Base-by-base conservation (phyloP, 2,888 invertebrate genomes). In the Dicycla oo region DNA sequence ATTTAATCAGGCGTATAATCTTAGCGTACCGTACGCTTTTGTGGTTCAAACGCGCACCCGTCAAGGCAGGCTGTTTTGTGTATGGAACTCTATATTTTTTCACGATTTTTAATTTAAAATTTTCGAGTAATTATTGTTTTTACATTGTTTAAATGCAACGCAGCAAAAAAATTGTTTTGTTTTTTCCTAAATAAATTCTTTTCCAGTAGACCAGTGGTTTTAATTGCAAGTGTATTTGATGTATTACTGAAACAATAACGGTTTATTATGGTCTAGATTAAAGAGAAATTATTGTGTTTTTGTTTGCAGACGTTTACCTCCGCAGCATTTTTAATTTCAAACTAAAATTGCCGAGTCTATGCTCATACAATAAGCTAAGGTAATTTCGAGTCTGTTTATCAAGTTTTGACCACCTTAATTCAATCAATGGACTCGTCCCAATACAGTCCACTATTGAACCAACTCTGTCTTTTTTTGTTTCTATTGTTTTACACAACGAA, bases 1-100 rank as follows among this genome's bases (percentile, higher is more conserved):
- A 94, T 95, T 95, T 95, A 94, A 95, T 95, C 95, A 95, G 92
- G 93, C 95, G 94, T 93, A 93, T 94, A 94, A 95, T 94, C 94
- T 94, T 92, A 91, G 91, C 92, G 91, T 92, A 91, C 90, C 91
- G 90, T 91, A 88, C 91, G 93, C 92, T 91, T 92, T 93, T 92
- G 93, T 91, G 92, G 94, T 88, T 91, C 86, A 87, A 89, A 90
- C 90, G 89, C 90, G 86, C 87, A 90, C 89, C 83, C 89, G 88
- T 87, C 86, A 88, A 86, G 87, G 85, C 81, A 69, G 62, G 63
- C 67, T 82, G 79, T 85, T 81, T 82, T 82, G 72, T 75, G 51
- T 73, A 64, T 56, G 38, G 63, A 65, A 76, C 65, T 69, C 57
- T 61, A 72, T 15, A 66, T 57, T 63, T 53, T 57, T 69, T 63